Conservation (phyloP, 2,113 vertebrate species). For the Hypanus sabinus region DNA sequence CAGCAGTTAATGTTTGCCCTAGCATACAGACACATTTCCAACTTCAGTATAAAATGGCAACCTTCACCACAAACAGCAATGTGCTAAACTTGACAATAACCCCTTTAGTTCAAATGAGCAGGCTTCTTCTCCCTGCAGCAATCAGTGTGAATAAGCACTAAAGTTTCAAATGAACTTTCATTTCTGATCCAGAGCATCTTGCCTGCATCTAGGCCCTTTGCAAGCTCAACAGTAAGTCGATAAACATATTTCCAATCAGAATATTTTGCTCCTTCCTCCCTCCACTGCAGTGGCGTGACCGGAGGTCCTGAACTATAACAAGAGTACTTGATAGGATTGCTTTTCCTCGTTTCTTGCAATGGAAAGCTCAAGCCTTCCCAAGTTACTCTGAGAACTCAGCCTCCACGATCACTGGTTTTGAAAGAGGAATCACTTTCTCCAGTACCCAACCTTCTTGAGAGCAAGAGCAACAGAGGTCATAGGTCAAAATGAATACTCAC, state of each 20-base stretch:
- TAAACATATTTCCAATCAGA: not conserved
- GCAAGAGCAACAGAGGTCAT: not conserved
- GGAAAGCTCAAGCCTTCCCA: not conserved
- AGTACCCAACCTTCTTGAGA: not conserved
- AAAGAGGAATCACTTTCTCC: not conserved
- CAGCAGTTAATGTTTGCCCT: not conserved
- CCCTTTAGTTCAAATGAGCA: not conserved
- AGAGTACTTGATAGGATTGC: not conserved
- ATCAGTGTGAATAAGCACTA: not conserved
- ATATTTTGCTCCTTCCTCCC: not conserved
- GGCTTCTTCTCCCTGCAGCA: not conserved
- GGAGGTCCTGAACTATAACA: not conserved
- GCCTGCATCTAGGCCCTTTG: too few relatives aligned
- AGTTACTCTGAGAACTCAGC: not conserved
- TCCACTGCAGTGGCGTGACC: not conserved
- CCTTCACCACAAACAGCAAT: too few relatives aligned
- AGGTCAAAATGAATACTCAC: not conserved
- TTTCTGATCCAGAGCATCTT: too few relatives aligned
- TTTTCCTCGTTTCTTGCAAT: not conserved
- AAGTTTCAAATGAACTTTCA: not conserved
- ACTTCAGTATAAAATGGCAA: not conserved
- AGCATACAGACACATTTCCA: not conserved
- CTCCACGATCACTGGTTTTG: not conserved
- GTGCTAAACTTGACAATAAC: not conserved
- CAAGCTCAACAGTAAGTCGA: too few relatives aligned